phyloP scores from a whole-genome alignment of 2,113 vertebrate species.

The Urocolius indicus region DNA sequence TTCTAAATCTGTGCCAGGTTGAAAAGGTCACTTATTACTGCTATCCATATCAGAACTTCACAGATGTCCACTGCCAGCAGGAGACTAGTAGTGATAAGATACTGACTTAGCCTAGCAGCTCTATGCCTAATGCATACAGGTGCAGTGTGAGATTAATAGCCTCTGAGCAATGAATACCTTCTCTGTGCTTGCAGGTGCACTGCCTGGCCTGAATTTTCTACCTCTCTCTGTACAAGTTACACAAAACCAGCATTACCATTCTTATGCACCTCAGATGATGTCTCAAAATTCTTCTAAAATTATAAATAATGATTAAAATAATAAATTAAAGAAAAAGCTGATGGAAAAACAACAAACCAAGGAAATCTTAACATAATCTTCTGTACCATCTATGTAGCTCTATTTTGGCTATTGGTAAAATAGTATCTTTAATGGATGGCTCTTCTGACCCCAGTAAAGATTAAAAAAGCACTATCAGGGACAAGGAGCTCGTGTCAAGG shows the following conservation, averaged over 20 bases:
- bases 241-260: neutral
- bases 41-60: neutral
- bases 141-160: neutral
- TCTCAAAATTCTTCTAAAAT: neutral
- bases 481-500: neutral
- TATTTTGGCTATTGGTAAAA: neutral
- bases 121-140: neutral
- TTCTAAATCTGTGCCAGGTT: conserved; percentile 2
- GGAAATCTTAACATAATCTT: neutral
- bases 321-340: neutral
- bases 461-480: neutral
- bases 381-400: neutral
- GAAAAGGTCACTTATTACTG: conserved; percentile 32
- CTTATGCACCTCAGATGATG: neutral
- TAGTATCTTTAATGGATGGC: neutral
- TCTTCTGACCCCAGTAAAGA: neutral
- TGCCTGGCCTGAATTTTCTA: neutral
- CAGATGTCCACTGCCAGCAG: conserved; percentile 14
- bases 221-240: neutral
- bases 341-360: neutral
- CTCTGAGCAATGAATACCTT: neutral
- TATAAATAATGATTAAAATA: neutral
- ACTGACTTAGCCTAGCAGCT: neutral
- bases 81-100: conserved; percentile 12
- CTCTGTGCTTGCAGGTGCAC: neutral